Conservation (phyloP, 2,888 invertebrate species). For the Sclerodermus sp. region DNA sequence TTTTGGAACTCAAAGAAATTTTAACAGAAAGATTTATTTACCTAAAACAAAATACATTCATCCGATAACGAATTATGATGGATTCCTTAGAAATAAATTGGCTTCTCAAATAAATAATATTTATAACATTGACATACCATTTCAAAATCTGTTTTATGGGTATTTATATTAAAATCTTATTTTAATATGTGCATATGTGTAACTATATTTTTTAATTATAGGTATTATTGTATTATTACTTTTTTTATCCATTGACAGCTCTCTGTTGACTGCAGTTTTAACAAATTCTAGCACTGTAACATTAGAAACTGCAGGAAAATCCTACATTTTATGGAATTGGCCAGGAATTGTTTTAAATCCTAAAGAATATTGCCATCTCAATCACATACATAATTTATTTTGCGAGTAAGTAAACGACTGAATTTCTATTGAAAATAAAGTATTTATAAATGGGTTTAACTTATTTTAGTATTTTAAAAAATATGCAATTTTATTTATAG, state of each 20-base stretch:
- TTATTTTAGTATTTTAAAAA: constrained; percentile 1
- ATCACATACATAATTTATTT: constrained; percentile 22
- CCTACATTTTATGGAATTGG: constrained; percentile 43
- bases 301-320: constrained; percentile 42
- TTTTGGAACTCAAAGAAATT: neutral
- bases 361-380: constrained; percentile 25
- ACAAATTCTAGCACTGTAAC: constrained; percentile 24
- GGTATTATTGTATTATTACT: too few species aligned
- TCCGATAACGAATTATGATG: neutral
- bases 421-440: neutral
- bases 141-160: constrained; percentile 39
- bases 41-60: too few species aligned
- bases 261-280: constrained; percentile 29
- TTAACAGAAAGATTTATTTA: neutral
- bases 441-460: neutral
- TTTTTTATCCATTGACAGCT: constrained; percentile 20
- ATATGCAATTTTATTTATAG: neutral
- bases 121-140: constrained; percentile 28
- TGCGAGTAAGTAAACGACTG: constrained; percentile 22
- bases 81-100: constrained; percentile 21
- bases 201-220: neutral
- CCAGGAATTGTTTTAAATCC: constrained; percentile 43
- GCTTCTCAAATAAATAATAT: constrained; percentile 30
- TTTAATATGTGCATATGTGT: neutral
- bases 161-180: constrained; percentile 18